Conservation (phyloP, 92 coral and sea anemone genomes). For the Phenganax subtilis region DNA sequence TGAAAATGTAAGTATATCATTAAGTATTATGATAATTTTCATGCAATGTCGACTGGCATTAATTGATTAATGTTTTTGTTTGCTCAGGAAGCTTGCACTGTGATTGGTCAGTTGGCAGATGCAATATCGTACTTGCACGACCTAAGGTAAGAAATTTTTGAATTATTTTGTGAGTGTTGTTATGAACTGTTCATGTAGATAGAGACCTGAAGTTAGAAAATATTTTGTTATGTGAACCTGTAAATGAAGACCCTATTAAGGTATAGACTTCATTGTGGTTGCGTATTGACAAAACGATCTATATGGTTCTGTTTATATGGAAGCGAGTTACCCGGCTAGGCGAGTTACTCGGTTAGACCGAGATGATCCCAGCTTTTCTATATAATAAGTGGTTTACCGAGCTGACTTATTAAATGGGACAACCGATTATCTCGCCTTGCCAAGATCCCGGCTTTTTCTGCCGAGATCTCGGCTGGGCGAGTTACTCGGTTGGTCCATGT, state of each 20-base stretch:
- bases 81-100: constrained; percentile 90
- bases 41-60: too few species aligned
- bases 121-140: constrained; percentile 97
- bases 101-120: constrained; percentile 84
- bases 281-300: too few species aligned
- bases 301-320: too few species aligned
- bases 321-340: too few species aligned
- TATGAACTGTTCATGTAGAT: constrained; percentile 49
- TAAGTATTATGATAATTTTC: constrained; percentile 29
- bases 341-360: too few species aligned
- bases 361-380: too few species aligned
- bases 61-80: too few species aligned
- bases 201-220: constrained; percentile 88
- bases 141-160: constrained; percentile 57
- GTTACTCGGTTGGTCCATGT: too few species aligned
- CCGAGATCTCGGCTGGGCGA: too few species aligned
- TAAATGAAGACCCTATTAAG: constrained; percentile 90
- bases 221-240: too few species aligned
- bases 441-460: neutral
- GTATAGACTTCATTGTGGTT: constrained; percentile 31
- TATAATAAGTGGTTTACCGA: too few species aligned
- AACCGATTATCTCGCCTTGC: neutral
- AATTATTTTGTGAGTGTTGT: neutral
- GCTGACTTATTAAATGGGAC: neutral
- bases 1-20: too few species aligned